Conservation (phyloP, 2,113 vertebrate genomes). For the Anoura caudifer region DNA sequence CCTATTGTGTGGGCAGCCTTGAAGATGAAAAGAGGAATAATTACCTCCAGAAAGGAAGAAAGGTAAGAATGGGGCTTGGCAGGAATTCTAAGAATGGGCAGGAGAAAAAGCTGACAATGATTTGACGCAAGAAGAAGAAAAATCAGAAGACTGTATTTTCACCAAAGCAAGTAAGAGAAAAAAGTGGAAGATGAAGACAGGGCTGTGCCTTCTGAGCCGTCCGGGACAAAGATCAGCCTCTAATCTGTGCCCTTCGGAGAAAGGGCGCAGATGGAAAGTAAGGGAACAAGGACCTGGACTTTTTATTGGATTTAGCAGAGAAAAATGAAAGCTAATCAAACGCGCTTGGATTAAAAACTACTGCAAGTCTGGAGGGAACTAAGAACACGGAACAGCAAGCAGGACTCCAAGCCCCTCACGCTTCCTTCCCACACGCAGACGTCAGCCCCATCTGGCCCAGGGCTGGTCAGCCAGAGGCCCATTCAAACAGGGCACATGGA, state of each 20-base stretch:
- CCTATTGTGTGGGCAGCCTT: not conserved
- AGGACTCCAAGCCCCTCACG: no score
- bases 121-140: not conserved
- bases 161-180: not conserved
- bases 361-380: not conserved
- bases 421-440: accelerated
- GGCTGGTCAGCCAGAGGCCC: not conserved
- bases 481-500: accelerated
- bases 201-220: not conserved
- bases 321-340: not conserved
- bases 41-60: not conserved
- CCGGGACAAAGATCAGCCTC: not conserved
- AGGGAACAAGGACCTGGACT: not conserved
- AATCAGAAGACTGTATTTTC: not conserved
- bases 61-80: not conserved
- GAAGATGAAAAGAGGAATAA: not conserved
- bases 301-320: not conserved
- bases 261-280: not conserved
- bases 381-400: not conserved
- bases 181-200: not conserved
- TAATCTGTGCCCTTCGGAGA: not conserved
- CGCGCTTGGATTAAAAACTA: not conserved
- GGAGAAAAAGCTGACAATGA: not conserved
- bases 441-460: not conserved
- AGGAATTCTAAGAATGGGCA: not conserved